Evolutionary conservation across 2,113 vertebrate genomes (phyloP).

Genomic region (Ciconia boyciana): DNA sequence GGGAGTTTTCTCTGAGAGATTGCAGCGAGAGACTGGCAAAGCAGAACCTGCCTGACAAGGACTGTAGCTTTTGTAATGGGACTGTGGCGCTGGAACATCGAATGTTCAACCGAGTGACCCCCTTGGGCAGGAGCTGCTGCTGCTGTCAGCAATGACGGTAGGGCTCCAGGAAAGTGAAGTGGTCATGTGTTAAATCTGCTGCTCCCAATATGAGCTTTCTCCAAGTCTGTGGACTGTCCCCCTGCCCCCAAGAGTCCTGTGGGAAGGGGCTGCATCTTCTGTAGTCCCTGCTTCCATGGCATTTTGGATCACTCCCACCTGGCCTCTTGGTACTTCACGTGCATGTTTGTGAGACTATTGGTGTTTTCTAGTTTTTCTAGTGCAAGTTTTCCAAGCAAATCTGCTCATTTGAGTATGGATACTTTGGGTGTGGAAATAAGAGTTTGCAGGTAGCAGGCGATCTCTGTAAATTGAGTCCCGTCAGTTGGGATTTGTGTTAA

Average conservation of each 20-base stretch:
- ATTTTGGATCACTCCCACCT: neutral
- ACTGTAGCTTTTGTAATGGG: neutral
- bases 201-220: neutral
- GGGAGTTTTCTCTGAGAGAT: neutral
- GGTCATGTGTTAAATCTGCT: neutral
- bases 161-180: neutral
- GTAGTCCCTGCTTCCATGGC: accelerated
- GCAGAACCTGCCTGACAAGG: neutral
- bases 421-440: neutral
- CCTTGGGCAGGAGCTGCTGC: neutral
- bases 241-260: too few relatives aligned
- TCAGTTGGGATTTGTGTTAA: neutral
- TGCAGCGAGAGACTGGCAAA: neutral
- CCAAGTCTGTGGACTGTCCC: neutral
- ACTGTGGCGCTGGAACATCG: accelerated
- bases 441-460: neutral
- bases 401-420: neutral
- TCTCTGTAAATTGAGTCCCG: neutral
- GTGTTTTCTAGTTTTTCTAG: neutral
- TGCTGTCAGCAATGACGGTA: neutral
- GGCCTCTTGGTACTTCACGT: neutral
- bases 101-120: neutral
- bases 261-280: neutral
- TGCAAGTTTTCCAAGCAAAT: neutral
- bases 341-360: neutral